Evolutionary conservation across 2,113 vertebrate genomes (phyloP), one percentile per base, ranked within the genome.

Genomic region (Apteryx mantelli): DNA sequence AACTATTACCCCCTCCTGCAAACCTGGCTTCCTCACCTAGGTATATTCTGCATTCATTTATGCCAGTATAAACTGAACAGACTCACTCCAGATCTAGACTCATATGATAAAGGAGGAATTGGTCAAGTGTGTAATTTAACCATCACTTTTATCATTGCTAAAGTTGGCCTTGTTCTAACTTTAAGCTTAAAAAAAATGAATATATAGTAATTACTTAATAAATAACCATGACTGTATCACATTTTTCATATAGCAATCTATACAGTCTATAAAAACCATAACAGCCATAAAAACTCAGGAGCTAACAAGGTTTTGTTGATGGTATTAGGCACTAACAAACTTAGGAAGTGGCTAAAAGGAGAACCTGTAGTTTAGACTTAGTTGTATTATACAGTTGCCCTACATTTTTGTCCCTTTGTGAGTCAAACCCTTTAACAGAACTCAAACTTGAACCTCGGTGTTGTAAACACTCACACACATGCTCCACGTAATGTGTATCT

Each of bases 351-450:
- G 5, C 36, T 74, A 60, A 77, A 34, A 79, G 20, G 18, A 80
- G 13, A 85, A 64, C 12, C 8, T 48, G 13, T 12, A 34, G 25
- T 50, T 82, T 32, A 50, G 22, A 32, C 7, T 74, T 17, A 26
- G 2, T 5, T 19, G 9, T 73, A 3, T 22, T 55, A 34, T 2
- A 14, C 11, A 50, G 14, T 25, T 4, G 0, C 13, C 38, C 73
- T 22, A 15, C 8, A 11, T 1, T 63, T 71, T 56, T 60, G 26
- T n/a, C 12, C 26, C 8, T 44, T 82, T 73, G 44, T 63, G 61
- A 91, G 70, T 40, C 61, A 34, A 44, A 40, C 11, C 7, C 32
- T 80, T 44, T 15, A 73, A 42, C 28, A 58, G 77, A 82, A 68
- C 9, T 70, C 26, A 16, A 7, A 74, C 11, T 46, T 44, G 25